phyloP scores from a whole-genome alignment of 2,888 invertebrate species.

The Arctia plantaginis region DNA sequence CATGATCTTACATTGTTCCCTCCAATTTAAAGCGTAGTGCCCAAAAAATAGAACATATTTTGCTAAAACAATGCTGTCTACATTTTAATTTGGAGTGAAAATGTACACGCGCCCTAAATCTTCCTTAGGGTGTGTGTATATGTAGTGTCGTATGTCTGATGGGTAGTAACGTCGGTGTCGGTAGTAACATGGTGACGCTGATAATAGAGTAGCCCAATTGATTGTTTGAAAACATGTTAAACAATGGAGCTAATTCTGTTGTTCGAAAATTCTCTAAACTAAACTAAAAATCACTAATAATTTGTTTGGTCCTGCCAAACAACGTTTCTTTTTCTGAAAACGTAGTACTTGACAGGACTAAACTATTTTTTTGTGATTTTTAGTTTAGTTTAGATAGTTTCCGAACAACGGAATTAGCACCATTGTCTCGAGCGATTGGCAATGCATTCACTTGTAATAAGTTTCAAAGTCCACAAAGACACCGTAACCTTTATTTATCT shows the following conservation, averaged over 20 bases:
- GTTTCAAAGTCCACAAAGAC: neutral
- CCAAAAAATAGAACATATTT: neutral
- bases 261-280: too few relatives aligned
- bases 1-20: neutral
- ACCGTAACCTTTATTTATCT: neutral
- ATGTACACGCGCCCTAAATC: neutral
- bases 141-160: too few relatives aligned
- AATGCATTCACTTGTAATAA: neutral
- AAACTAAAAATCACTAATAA: too few relatives aligned
- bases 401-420: too few relatives aligned
- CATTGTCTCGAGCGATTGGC: neutral
- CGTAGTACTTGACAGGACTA: too few relatives aligned
- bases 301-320: too few relatives aligned
- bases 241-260: too few relatives aligned
- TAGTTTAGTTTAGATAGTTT: too few relatives aligned
- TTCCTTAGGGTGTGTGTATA: neutral
- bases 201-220: neutral
- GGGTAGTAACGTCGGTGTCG: neutral
- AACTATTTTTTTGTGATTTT: too few relatives aligned
- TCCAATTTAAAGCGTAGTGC: neutral
- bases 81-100: neutral
- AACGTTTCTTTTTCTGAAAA: too few relatives aligned
- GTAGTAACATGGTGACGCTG: neutral
- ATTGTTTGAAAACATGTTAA: neutral
- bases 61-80: neutral